Conservation (phyloP, 2,113 vertebrate genomes). For the Apodemus sylvaticus region DNA sequence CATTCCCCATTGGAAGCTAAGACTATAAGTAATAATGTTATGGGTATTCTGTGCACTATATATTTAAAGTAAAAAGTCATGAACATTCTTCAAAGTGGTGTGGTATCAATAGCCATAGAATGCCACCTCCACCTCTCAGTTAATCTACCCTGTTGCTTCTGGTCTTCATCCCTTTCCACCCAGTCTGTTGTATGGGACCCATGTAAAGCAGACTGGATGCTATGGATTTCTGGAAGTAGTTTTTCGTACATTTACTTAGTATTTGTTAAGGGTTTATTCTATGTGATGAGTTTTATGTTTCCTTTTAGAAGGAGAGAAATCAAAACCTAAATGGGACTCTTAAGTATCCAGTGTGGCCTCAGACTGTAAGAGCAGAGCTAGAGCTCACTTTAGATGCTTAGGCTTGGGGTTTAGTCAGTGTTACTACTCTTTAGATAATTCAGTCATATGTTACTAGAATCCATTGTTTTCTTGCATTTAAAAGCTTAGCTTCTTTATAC, state of each 20-base stretch:
- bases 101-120: neutral
- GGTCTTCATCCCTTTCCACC: neutral
- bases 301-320: neutral
- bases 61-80: constrained; percentile 24
- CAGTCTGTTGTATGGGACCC: neutral
- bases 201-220: neutral
- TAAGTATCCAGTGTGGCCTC: neutral
- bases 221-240: neutral
- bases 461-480: constrained; percentile 8
- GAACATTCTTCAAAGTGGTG: neutral
- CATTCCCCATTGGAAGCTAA: constrained; percentile 14
- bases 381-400: neutral
- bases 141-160: neutral
- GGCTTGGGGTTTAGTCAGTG: neutral
- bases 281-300: neutral
- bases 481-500: neutral
- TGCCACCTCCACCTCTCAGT: neutral
- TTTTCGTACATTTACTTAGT: constrained; percentile 37
- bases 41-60: neutral
- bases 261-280: neutral
- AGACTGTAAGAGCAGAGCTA: neutral
- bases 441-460: neutral
- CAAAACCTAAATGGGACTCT: neutral
- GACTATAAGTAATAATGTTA: constrained; percentile 1
- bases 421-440: neutral